Evolutionary conservation across 2,797 vertebrate genomes (phyloP).

Genomic region (Fistularia commersonii): DNA sequence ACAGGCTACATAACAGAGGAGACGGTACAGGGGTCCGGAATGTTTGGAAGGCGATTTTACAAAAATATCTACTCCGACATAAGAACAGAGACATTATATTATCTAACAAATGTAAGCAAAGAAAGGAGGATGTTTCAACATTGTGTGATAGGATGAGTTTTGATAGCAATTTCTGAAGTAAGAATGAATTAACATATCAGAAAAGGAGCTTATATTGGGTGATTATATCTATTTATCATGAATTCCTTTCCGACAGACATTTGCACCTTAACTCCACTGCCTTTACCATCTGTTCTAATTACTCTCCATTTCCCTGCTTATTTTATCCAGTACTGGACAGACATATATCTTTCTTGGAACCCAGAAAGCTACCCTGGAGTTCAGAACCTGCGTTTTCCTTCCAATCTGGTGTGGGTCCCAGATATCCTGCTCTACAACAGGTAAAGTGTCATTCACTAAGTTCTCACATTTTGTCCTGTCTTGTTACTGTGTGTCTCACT

Average conservation of each 20-base stretch:
- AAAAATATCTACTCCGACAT: too few relatives aligned
- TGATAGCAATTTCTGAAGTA: too few relatives aligned
- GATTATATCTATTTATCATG: not conserved
- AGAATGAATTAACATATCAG: too few relatives aligned
- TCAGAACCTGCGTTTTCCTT: conserved; percentile 85
- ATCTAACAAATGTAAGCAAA: too few relatives aligned
- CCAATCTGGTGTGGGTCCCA: conserved; percentile 85
- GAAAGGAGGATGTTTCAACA: too few relatives aligned
- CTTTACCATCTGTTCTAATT: not conserved
- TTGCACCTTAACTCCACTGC: not conserved
- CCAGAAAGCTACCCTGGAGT: conserved; percentile 81
- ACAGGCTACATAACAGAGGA: too few relatives aligned
- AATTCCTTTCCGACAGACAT: too few relatives aligned
- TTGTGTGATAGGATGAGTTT: too few relatives aligned
- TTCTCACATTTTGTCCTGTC: not conserved
- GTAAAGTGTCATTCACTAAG: conserved; percentile 46
- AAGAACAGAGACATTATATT: too few relatives aligned
- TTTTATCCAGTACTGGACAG: conserved; percentile 79
- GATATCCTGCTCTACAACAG: conserved; percentile 93
- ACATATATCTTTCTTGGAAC: conserved; percentile 86
- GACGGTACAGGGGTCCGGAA: too few relatives aligned
- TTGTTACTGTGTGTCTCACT: not conserved
- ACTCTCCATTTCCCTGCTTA: not conserved
- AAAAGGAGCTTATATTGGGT: not conserved
- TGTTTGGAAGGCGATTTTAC: too few relatives aligned